These are phyloP conservation scores for Ecliptopera silaceata DNA, from an alignment of 2,888 invertebrate species.

Conservation along the genomic window DNA sequence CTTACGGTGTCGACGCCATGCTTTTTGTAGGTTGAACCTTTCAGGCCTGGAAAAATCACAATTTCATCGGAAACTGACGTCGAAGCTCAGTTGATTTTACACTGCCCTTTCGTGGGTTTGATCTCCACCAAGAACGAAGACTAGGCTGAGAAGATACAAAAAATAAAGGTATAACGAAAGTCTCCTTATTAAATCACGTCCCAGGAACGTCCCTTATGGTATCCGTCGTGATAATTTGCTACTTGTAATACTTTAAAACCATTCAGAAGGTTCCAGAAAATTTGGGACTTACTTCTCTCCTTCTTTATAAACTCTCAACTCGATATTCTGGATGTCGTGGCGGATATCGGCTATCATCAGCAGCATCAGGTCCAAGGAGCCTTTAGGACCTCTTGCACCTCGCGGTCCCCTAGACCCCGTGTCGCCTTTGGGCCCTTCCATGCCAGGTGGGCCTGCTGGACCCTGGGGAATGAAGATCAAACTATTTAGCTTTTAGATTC, in stretches of 20 bases:
- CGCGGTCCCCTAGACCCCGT: conserved; percentile 81
- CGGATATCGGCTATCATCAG: conserved; percentile 85
- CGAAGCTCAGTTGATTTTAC: too few relatives aligned
- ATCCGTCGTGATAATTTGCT: too few relatives aligned
- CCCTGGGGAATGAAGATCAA: conserved; percentile 70
- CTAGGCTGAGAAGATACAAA: too few relatives aligned
- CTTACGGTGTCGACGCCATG: conserved; percentile 80
- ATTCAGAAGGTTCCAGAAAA: neutral
- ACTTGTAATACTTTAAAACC: too few relatives aligned
- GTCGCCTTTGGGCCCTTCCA: conserved; percentile 85
- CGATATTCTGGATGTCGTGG: conserved; percentile 85
- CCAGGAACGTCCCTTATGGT: too few relatives aligned
- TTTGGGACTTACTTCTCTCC: conserved; percentile 63
- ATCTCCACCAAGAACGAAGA: too few relatives aligned
- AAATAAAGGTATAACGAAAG: too few relatives aligned
- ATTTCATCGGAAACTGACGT: too few relatives aligned
- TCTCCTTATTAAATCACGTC: neutral
- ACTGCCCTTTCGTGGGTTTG: too few relatives aligned
- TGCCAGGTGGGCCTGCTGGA: conserved; percentile 83
- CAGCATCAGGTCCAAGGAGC: conserved; percentile 85
- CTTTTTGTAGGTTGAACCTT: conserved; percentile 83
- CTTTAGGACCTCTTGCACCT: conserved; percentile 84
- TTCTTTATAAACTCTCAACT: conserved; percentile 81
- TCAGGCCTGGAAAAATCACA: conserved; percentile 73
- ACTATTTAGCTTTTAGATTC: neutral